Conservation (phyloP, 1,140 invertebrate species). For the Calephelis virginiensis region DNA sequence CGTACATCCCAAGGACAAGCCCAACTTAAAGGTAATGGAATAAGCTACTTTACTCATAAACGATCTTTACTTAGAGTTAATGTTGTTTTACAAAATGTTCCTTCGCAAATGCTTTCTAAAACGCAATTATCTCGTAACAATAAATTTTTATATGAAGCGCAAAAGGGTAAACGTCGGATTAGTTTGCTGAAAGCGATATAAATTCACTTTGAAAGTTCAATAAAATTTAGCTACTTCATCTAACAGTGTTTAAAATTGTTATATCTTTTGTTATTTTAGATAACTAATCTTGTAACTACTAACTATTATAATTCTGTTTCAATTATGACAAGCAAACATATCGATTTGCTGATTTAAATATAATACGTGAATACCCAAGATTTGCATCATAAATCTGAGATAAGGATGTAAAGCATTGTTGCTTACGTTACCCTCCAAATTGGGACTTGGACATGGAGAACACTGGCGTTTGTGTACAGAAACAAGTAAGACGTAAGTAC, state of each 20-base stretch:
- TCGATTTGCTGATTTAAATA: no score
- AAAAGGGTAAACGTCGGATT: not conserved
- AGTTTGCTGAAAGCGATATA: constrained; percentile 1
- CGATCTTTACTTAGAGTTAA: constrained; percentile 61
- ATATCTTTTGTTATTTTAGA: not conserved
- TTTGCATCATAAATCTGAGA: no score
- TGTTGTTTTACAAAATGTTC: constrained; percentile 51
- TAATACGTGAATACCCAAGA: no score
- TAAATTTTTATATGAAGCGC: constrained; percentile 20
- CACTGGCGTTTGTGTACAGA: no score
- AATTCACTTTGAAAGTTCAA: not conserved
- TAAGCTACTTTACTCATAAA: constrained; percentile 63
- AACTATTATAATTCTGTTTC: no score
- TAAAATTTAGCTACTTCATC: not conserved
- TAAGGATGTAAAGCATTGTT: no score
- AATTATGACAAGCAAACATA: no score
- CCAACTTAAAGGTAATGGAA: constrained; percentile 55
- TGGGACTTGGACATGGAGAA: no score
- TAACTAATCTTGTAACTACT: not conserved
- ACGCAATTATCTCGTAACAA: constrained; percentile 17
- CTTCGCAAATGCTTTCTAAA: constrained; percentile 45
- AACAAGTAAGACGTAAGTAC: no score
- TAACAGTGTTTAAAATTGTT: not conserved
- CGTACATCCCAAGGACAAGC: constrained; percentile 41
- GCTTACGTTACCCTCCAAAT: no score